Conservation (phyloP, 1,140 invertebrate genomes). For the Elysia chlorotica region DNA sequence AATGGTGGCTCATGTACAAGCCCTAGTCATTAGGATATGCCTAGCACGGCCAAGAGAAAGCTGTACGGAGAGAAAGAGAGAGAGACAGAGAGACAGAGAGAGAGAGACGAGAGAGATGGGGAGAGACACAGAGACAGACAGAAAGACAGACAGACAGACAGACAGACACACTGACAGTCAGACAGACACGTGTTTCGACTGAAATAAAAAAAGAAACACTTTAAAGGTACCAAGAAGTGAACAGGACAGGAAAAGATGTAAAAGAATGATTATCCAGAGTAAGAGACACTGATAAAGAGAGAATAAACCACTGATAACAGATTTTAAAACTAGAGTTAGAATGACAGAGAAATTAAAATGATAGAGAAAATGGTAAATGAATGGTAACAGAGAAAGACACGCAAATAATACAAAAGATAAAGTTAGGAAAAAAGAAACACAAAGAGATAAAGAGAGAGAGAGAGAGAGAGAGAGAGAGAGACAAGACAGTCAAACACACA, state of each 20-base stretch:
- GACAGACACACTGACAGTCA: not conserved
- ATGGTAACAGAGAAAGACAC: not conserved
- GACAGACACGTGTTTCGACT: not conserved
- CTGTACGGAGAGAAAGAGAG: not conserved
- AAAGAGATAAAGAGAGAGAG: not conserved
- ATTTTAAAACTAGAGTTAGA: too few species aligned
- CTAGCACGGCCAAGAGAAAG: too few species aligned
- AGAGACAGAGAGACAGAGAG: not conserved
- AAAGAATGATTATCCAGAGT: too few species aligned
- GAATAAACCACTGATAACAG: too few species aligned
- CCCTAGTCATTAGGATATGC: too few species aligned
- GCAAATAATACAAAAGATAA: not conserved
- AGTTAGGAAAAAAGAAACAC: not conserved
- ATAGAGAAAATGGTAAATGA: not conserved
- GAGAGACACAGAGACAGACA: not conserved
- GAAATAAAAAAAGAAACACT: not conserved
- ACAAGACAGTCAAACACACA: too few species aligned
- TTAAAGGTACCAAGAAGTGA: not conserved
- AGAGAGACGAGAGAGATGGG: too few species aligned
- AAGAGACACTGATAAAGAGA: too few species aligned
- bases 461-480: not conserved
- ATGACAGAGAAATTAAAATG: not conserved
- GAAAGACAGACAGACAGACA: not conserved
- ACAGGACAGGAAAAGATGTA: not conserved
- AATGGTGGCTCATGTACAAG: too few species aligned